A percentile compares a stretch with the other conserved stretches of the same genome.
Conservation (phyloP, 2,888 invertebrate genomes). For the Tachina fera region DNA sequence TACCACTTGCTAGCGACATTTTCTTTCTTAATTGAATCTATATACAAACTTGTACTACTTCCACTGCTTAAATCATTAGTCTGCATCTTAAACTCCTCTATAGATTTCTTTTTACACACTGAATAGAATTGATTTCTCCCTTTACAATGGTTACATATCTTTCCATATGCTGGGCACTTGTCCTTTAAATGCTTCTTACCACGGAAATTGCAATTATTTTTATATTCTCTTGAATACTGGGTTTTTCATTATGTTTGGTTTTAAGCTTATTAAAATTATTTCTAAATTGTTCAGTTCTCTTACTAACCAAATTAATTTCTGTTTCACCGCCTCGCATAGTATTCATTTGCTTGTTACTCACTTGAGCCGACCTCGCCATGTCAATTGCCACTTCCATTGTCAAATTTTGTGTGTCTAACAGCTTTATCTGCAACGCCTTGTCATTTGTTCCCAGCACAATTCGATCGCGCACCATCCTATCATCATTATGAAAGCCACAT, state of each 20-base stretch:
- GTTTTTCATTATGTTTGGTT: not conserved
- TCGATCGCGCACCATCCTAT: conserved; percentile 64
- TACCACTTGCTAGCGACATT: conserved; percentile 46
- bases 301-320: conserved; percentile 9
- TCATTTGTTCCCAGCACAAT: conserved; percentile 64
- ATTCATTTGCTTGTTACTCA: conserved; percentile 32
- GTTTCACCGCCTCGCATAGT: conserved; percentile 11
- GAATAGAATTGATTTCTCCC: too few relatives aligned
- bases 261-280: not conserved
- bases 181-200: too few relatives aligned
- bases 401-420: conserved; percentile 30
- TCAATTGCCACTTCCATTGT: conserved; percentile 46
- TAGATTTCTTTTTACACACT: too few relatives aligned
- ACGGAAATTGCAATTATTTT: too few relatives aligned
- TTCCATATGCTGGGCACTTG: too few relatives aligned
- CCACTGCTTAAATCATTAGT: too few relatives aligned
- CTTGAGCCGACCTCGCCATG: conserved; percentile 32
- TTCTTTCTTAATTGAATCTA: conserved; percentile 25
- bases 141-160: too few relatives aligned
- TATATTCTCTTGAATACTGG: too few relatives aligned
- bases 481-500: conserved; percentile 62
- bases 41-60: not conserved
- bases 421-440: conserved; percentile 8
- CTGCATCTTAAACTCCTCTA: too few relatives aligned
- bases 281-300: not conserved